Evolutionary conservation across 2,113 vertebrate genomes (phyloP).

Genomic region (Chaetodon trifascialis): DNA sequence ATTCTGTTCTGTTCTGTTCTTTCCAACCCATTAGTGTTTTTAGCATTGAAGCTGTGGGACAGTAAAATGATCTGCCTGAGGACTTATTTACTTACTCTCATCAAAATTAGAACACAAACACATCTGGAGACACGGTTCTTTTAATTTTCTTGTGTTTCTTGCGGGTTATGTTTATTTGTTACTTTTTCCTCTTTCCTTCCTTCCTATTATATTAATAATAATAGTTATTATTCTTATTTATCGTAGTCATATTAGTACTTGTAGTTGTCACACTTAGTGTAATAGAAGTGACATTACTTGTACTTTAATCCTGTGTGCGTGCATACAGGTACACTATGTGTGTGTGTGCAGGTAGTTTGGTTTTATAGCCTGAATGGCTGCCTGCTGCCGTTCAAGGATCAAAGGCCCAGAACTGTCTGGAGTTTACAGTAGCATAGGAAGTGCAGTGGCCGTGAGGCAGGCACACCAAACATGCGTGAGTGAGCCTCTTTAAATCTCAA

Average conservation of each 20-base stretch:
- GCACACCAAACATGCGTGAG: conserved; percentile 65
- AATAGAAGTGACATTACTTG: conserved; percentile 4
- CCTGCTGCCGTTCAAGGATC: conserved; percentile 60
- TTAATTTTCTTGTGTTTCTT: neutral
- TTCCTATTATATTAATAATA: neutral
- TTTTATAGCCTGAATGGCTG: conserved; percentile 64
- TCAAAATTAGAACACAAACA: neutral
- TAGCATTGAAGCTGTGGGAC: neutral
- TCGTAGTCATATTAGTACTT: neutral
- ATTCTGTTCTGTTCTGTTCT: conserved; percentile 7
- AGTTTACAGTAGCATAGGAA: conserved; percentile 76
- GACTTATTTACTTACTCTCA: neutral
- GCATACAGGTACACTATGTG: conserved; percentile 3
- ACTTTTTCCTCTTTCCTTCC: neutral
- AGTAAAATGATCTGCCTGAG: neutral
- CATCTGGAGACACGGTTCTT: neutral
- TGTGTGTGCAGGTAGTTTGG: conserved; percentile 58
- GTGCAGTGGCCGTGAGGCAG: conserved; percentile 71
- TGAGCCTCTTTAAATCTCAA: conserved; percentile 66
- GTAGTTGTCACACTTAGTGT: neutral
- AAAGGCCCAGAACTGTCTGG: conserved; percentile 61
- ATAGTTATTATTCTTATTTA: neutral
- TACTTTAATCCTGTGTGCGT: conserved; percentile 13
- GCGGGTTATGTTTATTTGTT: neutral
- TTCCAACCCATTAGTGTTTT: conserved; percentile 3